A percentile compares a stretch with the other conserved stretches of the same genome.
Conservation (phyloP, 2,113 vertebrate species). For the Aptenodytes patagonicus region DNA sequence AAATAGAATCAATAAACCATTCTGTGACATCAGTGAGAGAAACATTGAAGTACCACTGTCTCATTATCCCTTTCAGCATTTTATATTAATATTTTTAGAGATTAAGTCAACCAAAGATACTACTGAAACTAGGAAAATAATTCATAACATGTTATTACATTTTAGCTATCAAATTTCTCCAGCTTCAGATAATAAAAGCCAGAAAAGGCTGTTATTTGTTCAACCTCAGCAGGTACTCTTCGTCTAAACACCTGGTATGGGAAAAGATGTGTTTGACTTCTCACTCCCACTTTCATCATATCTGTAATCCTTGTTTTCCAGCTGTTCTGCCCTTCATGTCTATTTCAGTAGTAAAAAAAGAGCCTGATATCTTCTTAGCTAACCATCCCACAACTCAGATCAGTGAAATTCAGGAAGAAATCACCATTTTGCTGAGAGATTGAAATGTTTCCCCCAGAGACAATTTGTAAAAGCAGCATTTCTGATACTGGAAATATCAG, state of each 20-base stretch:
- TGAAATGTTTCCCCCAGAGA: background rate
- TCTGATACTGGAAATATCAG: background rate
- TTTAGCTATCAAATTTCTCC: background rate
- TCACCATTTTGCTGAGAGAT: background rate
- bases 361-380: background rate
- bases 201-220: background rate
- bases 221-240: background rate
- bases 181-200: background rate
- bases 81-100: background rate
- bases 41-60: background rate
- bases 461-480: background rate
- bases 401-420: background rate
- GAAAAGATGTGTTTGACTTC: background rate
- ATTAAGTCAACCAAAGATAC: background rate
- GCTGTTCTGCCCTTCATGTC: background rate
- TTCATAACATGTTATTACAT: background rate
- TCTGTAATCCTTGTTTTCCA: background rate
- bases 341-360: background rate
- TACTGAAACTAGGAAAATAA: background rate
- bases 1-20: slow-evolving; percentile 31
- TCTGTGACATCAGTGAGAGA: background rate
- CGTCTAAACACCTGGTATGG: background rate
- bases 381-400: background rate
- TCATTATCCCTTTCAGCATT: background rate
- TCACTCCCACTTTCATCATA: background rate